Percentiles rank a stretch among this genome's conserved stretches.
phyloP scores from a whole-genome alignment of 2,797 vertebrate genomes.

The Octomys mimax region DNA sequence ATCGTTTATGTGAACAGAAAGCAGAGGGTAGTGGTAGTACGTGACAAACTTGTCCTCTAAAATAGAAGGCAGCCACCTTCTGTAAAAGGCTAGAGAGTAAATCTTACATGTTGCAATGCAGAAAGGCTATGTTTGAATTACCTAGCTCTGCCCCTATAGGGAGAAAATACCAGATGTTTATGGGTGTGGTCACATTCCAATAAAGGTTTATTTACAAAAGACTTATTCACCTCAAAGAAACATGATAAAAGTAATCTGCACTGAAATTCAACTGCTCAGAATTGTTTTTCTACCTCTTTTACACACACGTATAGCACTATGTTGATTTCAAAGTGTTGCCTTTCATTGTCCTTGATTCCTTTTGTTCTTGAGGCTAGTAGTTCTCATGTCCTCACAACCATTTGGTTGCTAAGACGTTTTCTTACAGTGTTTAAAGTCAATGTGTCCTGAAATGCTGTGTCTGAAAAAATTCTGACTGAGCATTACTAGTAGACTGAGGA shows the following conservation, averaged over 20 bases:
- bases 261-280: not conserved
- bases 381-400: not conserved
- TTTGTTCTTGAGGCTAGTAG: not conserved
- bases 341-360: not conserved
- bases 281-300: slow-evolving; percentile 14
- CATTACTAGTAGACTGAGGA: not conserved
- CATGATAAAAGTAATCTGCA: not conserved
- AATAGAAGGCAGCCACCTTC: slow-evolving; percentile 12
- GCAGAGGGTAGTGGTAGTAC: not conserved
- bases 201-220: not conserved
- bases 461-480: slow-evolving; percentile 13
- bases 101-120: not conserved
- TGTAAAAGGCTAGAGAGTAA: not conserved
- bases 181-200: not conserved
- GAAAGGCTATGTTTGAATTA: not conserved
- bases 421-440: not conserved
- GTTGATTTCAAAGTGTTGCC: not conserved
- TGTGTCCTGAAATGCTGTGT: not conserved
- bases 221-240: not conserved
- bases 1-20: slow-evolving; percentile 12
- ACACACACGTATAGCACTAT: not conserved
- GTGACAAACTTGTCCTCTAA: not conserved
- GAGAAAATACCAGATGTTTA: not conserved
- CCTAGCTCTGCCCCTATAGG: not conserved
- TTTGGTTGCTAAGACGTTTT: not conserved